Conservation (phyloP, 2,797 vertebrate genomes). For the Iguana delicatissima region DNA sequence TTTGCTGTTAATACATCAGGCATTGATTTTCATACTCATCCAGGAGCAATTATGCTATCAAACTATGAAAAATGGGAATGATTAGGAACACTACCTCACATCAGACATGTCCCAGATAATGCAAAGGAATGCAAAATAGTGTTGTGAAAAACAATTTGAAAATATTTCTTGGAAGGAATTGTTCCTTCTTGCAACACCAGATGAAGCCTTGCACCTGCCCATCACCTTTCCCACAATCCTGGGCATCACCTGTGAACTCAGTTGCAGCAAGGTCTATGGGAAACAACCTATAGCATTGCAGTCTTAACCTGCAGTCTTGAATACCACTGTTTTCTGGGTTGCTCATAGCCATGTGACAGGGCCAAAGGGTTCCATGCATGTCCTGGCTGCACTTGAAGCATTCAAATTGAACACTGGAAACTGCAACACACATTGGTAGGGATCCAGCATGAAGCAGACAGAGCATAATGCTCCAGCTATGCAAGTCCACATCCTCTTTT, state of each 20-base stretch:
- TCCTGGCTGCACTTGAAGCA: not conserved
- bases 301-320: not conserved
- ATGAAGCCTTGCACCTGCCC: not conserved
- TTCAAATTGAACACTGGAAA: not conserved
- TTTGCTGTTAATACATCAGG: conserved; percentile 2
- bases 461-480: too few relatives aligned
- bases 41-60: conserved; percentile 2
- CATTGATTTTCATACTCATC: conserved; percentile 8
- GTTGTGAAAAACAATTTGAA: conserved; percentile 1
- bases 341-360: too few relatives aligned
- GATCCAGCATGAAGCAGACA: too few relatives aligned
- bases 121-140: conserved; percentile 18
- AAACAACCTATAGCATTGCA: not conserved
- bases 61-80: conserved; percentile 26
- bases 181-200: not conserved
- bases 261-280: not conserved
- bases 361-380: not conserved
- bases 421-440: too few relatives aligned
- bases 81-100: not conserved
- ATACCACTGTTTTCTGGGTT: not conserved
- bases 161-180: not conserved
- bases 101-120: not conserved
- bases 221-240: not conserved
- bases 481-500: too few relatives aligned
- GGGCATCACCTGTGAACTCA: not conserved